Conservation (phyloP, 2,113 vertebrate species). For the Stictonetta naevosa region DNA sequence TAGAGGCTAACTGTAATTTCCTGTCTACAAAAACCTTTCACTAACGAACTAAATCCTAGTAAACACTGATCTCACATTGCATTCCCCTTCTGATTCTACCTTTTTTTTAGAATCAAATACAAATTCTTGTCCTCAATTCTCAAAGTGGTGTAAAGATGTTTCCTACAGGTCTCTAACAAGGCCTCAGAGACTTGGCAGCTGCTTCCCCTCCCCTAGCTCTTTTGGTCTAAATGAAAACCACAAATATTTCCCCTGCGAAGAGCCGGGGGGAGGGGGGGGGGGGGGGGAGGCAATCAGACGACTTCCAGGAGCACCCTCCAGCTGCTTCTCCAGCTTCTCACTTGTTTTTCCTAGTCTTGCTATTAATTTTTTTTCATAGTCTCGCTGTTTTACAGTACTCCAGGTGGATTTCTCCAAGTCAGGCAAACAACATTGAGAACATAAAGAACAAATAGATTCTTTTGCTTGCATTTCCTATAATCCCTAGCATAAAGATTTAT, state of each 20-base stretch:
- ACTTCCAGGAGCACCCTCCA: accelerated
- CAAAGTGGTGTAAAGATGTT: accelerated
- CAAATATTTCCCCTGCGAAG: neutral
- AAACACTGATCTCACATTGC: accelerated
- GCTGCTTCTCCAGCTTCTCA: neutral
- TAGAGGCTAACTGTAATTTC: neutral
- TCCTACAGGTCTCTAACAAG: neutral
- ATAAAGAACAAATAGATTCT: accelerated
- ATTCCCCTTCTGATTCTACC: neutral
- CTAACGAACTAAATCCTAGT: neutral
- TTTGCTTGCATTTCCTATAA: accelerated
- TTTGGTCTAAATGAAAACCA: accelerated
- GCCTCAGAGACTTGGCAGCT: accelerated
- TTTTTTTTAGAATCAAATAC: neutral
- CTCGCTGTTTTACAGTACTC: accelerated
- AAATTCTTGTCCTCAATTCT: accelerated
- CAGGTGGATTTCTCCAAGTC: neutral
- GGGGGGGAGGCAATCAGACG: neutral
- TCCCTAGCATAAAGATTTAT: accelerated
- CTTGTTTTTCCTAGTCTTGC: too few species aligned
- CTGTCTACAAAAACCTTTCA: too few species aligned
- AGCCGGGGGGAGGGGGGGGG: accelerated
- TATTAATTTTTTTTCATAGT: neutral
- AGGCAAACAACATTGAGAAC: neutral
- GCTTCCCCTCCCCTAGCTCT: accelerated